Conservation (phyloP, 1,140 invertebrate species). For the Drosophila asahinai region DNA sequence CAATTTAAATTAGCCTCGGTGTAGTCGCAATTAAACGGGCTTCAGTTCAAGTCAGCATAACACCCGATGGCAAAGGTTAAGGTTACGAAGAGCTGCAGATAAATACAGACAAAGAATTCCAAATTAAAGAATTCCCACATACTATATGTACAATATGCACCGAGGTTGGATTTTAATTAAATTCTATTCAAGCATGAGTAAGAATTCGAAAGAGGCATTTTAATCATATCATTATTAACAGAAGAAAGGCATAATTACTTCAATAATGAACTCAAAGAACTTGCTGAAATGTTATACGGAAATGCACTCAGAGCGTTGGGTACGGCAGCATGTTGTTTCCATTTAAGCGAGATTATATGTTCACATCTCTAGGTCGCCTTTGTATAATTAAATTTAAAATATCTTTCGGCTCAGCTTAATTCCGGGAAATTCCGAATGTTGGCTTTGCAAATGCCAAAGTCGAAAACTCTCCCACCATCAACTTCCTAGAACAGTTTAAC, state of each 20-base stretch:
- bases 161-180: conserved; percentile 15
- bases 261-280: too few species aligned
- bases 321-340: too few species aligned
- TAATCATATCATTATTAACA: not conserved
- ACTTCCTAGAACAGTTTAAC: conserved; percentile 11
- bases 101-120: conserved; percentile 13
- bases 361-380: not conserved
- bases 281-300: not conserved
- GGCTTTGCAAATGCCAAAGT: conserved; percentile 27
- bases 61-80: conserved; percentile 17
- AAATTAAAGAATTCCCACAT: conserved; percentile 10
- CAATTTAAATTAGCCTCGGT: conserved; percentile 66
- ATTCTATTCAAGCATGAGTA: not conserved
- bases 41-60: conserved; percentile 20
- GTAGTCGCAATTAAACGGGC: conserved; percentile 58
- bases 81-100: conserved; percentile 12
- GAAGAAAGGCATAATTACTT: not conserved
- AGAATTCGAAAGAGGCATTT: not conserved
- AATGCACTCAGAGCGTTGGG: not conserved
- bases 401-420: not conserved
- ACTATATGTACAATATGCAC: not conserved
- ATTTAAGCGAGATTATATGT: not conserved
- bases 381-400: conserved; percentile 18
- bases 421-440: conserved; percentile 8
- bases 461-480: conserved; percentile 1